phyloP scores from a whole-genome alignment of 2,797 vertebrate species.

The Acropternis orthonyx region DNA sequence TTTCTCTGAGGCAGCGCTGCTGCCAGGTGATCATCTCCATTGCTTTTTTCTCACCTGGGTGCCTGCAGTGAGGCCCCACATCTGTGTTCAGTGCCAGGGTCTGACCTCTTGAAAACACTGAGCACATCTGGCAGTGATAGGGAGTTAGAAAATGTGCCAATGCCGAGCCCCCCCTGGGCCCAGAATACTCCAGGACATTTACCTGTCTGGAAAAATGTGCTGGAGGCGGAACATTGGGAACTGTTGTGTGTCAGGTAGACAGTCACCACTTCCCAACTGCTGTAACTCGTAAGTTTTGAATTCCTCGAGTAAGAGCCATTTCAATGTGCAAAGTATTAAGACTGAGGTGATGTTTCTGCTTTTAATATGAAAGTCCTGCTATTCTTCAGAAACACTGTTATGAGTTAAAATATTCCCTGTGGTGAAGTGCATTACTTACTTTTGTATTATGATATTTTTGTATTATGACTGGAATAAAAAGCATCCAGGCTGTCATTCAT shows the following conservation, averaged over 20 bases:
- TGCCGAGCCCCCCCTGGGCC: rapidly evolving
- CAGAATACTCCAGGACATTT: neutral
- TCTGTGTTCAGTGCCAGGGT: neutral
- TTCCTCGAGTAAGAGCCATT: neutral
- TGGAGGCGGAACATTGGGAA: neutral
- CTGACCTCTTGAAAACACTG: neutral
- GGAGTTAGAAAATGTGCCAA: rapidly evolving
- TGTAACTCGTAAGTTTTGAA: neutral
- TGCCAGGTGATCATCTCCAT: rapidly evolving
- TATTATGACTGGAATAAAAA: slow-evolving; percentile 7
- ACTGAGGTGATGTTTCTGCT: neutral
- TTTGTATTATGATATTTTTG: neutral
- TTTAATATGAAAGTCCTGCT: slow-evolving; percentile 23
- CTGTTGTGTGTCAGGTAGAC: neutral
- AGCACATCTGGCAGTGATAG: neutral
- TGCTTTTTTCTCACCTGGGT: rapidly evolving
- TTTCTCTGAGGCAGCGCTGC: neutral
- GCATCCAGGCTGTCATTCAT: neutral
- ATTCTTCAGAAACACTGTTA: slow-evolving; percentile 1
- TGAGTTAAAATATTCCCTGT: slow-evolving; percentile 18
- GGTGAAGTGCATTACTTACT: slow-evolving; percentile 1
- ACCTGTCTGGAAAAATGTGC: neutral
- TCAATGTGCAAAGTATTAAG: neutral
- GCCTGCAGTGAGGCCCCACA: rapidly evolving
- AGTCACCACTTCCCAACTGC: neutral